Percentiles rank a stretch among this genome's conserved stretches.
phyloP scores from a whole-genome alignment of 2,113 vertebrate genomes.

The Gambusia affinis region DNA sequence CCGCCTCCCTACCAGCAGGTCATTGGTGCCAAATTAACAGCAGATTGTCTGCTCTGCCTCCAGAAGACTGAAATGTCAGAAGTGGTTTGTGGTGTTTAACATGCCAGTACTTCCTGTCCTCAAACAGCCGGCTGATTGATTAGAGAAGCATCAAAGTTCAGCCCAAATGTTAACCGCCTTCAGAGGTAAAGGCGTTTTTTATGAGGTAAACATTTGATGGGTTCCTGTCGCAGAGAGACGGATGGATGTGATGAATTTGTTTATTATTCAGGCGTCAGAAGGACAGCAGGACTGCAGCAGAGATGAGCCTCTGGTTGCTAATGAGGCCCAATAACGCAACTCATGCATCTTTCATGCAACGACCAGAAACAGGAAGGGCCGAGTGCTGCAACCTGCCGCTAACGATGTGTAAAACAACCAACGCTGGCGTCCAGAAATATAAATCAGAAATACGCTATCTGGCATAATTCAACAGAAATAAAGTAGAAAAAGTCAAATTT shows the following conservation, averaged over 20 bases:
- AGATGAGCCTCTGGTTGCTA: constrained; percentile 47
- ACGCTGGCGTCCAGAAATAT: not conserved
- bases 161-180: constrained; percentile 4
- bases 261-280: constrained; percentile 65
- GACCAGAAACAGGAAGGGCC: constrained; percentile 14
- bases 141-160: constrained; percentile 12
- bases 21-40: not conserved
- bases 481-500: not conserved
- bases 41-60: not conserved
- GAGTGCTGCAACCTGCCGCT: constrained; percentile 32
- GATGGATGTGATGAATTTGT: constrained; percentile 58
- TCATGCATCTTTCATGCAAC: constrained; percentile 70
- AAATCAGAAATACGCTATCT: not conserved
- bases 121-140: constrained; percentile 5
- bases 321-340: constrained; percentile 60
- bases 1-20: not conserved
- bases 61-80: constrained; percentile 4
- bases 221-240: constrained; percentile 29
- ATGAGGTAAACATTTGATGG: constrained; percentile 27
- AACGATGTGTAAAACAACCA: constrained; percentile 32
- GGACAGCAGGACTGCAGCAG: constrained; percentile 43
- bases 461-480: not conserved
- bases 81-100: not conserved
- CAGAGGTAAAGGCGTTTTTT: constrained; percentile 7
- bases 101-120: not conserved